Evolutionary conservation across 2,113 vertebrate species (phyloP).

Genomic region (Silurus meridionalis): DNA sequence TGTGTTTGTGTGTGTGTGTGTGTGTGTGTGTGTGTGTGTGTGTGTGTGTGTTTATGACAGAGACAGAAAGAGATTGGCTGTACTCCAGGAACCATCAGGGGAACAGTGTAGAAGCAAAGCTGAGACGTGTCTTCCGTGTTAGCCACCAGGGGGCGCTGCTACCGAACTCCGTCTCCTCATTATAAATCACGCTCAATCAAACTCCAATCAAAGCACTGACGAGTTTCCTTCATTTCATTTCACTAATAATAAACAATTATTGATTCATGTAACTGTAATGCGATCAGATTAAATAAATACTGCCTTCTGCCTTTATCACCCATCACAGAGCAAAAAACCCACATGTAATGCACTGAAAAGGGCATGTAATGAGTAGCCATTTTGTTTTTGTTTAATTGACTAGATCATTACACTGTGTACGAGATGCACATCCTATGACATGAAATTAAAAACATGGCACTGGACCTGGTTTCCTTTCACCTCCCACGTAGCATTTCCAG

Average conservation of each 20-base stretch:
- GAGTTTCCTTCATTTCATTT: background rate
- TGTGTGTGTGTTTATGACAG: no score
- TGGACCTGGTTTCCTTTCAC: background rate
- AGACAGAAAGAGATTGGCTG: background rate
- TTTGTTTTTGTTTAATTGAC: background rate
- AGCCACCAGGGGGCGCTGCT: background rate
- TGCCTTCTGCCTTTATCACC: no score
- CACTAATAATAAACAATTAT: background rate
- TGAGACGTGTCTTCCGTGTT: background rate
- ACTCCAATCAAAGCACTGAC: background rate
- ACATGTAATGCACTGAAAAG: no score
- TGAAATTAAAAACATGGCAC: background rate
- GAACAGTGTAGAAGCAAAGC: background rate
- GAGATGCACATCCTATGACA: background rate
- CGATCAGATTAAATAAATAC: no score
- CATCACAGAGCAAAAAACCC: no score
- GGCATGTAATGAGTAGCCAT: background rate
- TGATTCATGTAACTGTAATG: background rate
- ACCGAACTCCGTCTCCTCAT: background rate
- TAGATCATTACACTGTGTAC: background rate
- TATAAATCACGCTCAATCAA: background rate
- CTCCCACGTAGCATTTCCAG: background rate
- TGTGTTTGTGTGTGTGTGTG: no score
- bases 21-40: no score
- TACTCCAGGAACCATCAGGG: background rate